Base-by-base conservation (phyloP, 2,113 vertebrate species). In the Ictidomys tridecemlineatus region DNA sequence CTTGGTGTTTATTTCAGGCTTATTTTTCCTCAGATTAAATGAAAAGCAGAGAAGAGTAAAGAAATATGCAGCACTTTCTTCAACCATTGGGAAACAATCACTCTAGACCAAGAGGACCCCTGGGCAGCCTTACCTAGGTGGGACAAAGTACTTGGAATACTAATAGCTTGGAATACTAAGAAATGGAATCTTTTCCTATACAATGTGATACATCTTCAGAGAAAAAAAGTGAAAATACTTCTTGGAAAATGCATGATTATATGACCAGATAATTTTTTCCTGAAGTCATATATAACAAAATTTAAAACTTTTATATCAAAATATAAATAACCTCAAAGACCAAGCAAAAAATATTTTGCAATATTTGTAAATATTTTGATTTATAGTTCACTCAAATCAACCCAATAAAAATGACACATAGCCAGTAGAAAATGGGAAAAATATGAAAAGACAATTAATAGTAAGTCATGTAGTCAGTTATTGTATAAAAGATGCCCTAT, bases 341-440 rank as follows among this genome's bases (percentile, higher is more conserved):
- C 30, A 86, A 56, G 6, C 51, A 42, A 69, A 96, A 45, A 94
- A 51, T 1, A 42, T 53, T 58, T 53, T 96, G 13, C 17, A 53
- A 63, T 61, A 56, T 74, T 77, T 63, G 37, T 32, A 48, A 51
- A 4, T 48, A 37, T 77, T 78, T 70, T 48, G 30, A 56, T 48
- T 51, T 89, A 42, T 73, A 88, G 4, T 12, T 94, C 51, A 93
- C 32, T 67, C 48, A 91, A 78, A 82, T 83, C 39, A 95, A 58
- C 4, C 48, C n/a, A 87, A 78, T 48, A 77, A 92, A 78, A 85
- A 76, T 37, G 48, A 69, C 7, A 45, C 45, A 69, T 0, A 70
- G 1, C 24, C 10, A 73, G 13, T 16, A 78, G 24, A 77, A 89
- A 85, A 77, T 80, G 26, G 32, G n/a, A 48, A 91, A 4, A 8